Evolutionary conservation across 1,140 invertebrate species (phyloP).

Genomic region (Bombus cullumanus): DNA sequence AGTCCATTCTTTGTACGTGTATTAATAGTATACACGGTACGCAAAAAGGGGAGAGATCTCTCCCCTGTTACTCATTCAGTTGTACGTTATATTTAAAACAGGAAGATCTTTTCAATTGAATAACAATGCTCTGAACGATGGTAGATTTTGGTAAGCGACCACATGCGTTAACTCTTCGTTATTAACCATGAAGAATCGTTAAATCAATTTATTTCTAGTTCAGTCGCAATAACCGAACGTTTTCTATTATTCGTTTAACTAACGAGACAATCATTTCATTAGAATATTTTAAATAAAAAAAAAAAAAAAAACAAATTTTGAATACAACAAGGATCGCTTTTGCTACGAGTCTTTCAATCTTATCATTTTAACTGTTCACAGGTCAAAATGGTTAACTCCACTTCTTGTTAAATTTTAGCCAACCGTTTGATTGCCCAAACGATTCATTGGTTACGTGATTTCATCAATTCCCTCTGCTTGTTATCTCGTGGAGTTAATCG

Average conservation of each 20-base stretch:
- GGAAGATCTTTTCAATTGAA: background rate
- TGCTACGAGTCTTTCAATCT: background rate
- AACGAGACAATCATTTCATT: no score
- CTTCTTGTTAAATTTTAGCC: no score
- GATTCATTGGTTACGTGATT: no score
- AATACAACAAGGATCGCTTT: background rate
- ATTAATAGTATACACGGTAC: background rate
- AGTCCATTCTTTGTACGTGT: no score
- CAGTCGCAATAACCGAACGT: background rate
- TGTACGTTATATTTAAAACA: background rate
- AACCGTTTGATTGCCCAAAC: no score
- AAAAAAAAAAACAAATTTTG: background rate
- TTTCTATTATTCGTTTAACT: background rate
- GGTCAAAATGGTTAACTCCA: no score
- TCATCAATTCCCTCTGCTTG: no score
- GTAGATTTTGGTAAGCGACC: background rate
- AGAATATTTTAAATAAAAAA: background rate
- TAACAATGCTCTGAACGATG: background rate
- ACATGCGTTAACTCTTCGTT: background rate
- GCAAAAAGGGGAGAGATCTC: conserved; percentile 3
- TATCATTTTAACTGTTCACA: no score
- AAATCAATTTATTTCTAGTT: background rate
- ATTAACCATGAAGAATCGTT: background rate
- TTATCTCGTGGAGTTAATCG: no score
- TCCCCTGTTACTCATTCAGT: background rate